These are phyloP conservation scores for Notarius quadriscutis DNA, from an alignment of 2,113 vertebrate species.

Conservation along the genomic window DNA sequence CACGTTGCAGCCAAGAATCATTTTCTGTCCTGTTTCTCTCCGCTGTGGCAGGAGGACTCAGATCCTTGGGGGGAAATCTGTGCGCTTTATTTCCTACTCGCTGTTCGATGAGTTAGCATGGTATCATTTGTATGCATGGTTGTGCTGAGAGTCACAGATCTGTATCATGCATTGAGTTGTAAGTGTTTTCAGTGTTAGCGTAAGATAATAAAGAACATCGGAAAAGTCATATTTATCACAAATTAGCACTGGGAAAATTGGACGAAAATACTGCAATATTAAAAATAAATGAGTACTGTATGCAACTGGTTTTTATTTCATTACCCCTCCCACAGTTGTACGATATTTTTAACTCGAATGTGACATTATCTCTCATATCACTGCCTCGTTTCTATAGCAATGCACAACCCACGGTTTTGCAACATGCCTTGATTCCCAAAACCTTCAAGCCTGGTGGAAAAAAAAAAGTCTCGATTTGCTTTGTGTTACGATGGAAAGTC, in stretches of 20 bases:
- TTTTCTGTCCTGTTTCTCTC: not conserved
- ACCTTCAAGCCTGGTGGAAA: not conserved
- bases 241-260: not conserved
- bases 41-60: not conserved
- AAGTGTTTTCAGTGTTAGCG: not conserved
- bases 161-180: not conserved
- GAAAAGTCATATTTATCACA: not conserved
- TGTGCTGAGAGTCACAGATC: not conserved
- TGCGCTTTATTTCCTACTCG: not conserved
- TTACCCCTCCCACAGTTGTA: constrained; percentile 11
- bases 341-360: constrained; percentile 42
- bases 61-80: not conserved
- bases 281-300: not conserved
- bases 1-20: not conserved
- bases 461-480: not conserved
- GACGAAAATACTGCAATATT: not conserved
- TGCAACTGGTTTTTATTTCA: not conserved
- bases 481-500: not conserved
- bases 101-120: not conserved
- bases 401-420: constrained; percentile 35
- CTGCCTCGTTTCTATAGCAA: constrained; percentile 50
- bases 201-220: not conserved
- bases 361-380: constrained; percentile 29
- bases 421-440: not conserved
- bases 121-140: not conserved